Conservation (phyloP, 2,113 vertebrate genomes). For the Theropithecus gelada region DNA sequence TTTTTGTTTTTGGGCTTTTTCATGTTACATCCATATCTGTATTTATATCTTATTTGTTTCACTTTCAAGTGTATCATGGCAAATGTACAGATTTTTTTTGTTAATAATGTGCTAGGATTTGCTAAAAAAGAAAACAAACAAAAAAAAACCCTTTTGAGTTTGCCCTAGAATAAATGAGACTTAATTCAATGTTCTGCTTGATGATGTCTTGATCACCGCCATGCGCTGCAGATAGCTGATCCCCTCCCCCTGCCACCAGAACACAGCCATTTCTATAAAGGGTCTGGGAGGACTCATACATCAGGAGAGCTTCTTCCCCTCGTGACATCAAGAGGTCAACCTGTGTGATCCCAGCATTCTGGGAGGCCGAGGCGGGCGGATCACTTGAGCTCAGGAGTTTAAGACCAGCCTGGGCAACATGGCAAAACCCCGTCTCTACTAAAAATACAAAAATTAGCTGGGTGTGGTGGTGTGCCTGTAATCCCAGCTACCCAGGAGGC, state of each 20-base stretch:
- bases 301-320: neutral
- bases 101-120: slow-evolving; percentile 97
- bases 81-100: slow-evolving; percentile 96
- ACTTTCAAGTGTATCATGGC: slow-evolving; percentile 91
- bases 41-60: slow-evolving; percentile 95
- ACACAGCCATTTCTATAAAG: neutral
- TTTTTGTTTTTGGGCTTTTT: slow-evolving; percentile 84
- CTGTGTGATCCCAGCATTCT: too few species aligned
- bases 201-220: neutral
- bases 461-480: too few species aligned
- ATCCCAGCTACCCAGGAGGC: too few species aligned
- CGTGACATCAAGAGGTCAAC: too few species aligned
- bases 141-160: slow-evolving; percentile 88
- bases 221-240: accelerated
- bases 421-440: too few species aligned
- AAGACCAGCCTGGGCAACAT: too few species aligned
- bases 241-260: neutral
- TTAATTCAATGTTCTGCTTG: slow-evolving; percentile 65
- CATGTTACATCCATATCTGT: slow-evolving; percentile 93
- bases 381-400: too few species aligned
- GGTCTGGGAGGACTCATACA: accelerated
- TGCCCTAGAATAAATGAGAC: slow-evolving; percentile 93
- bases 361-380: too few species aligned
- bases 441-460: too few species aligned
- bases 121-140: slow-evolving; percentile 89